A percentile compares a stretch with the other conserved stretches of the same genome.
Evolutionary conservation across 2,888 invertebrate species (phyloP).

Genomic region (Chloroclysta siterata): DNA sequence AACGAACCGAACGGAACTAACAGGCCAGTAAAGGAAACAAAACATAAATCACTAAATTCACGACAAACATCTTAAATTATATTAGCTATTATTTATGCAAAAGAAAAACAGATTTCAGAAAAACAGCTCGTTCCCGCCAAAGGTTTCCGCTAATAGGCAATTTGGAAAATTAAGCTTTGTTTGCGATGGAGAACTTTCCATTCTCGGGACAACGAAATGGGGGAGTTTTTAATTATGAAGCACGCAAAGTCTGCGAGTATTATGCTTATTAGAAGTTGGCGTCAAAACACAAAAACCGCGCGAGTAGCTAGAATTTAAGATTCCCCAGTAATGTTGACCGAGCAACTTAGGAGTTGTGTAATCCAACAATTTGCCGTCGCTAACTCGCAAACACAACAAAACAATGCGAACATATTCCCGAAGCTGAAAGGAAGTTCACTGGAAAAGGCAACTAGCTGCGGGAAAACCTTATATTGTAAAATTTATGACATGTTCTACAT

Average conservation of each 20-base stretch:
- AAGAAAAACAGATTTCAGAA: slow-evolving; percentile 64
- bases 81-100: slow-evolving; percentile 63
- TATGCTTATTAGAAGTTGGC: slow-evolving; percentile 52
- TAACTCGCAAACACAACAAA: slow-evolving; percentile 82
- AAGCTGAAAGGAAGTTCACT: slow-evolving; percentile 77
- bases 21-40: slow-evolving; percentile 66
- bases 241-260: slow-evolving; percentile 39
- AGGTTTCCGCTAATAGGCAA: slow-evolving; percentile 60
- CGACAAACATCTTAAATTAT: slow-evolving; percentile 70
- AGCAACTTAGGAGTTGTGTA: slow-evolving; percentile 79
- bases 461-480: slow-evolving; percentile 77
- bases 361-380: slow-evolving; percentile 79
- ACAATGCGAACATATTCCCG: slow-evolving; percentile 79
- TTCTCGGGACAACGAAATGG: slow-evolving; percentile 57
- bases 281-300: slow-evolving; percentile 64
- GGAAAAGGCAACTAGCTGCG: slow-evolving; percentile 79
- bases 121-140: slow-evolving; percentile 54
- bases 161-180: slow-evolving; percentile 62
- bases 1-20: slow-evolving; percentile 62
- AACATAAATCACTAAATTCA: slow-evolving; percentile 77
- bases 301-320: slow-evolving; percentile 64
- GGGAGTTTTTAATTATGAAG: slow-evolving; percentile 56
- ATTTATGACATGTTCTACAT: slow-evolving; percentile 76
- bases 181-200: slow-evolving; percentile 62
- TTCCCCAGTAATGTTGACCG: slow-evolving; percentile 73